Evolutionary conservation across 2,113 vertebrate species (phyloP), one percentile per base, ranked within the genome.

Genomic region (Antechinus stuartii): DNA sequence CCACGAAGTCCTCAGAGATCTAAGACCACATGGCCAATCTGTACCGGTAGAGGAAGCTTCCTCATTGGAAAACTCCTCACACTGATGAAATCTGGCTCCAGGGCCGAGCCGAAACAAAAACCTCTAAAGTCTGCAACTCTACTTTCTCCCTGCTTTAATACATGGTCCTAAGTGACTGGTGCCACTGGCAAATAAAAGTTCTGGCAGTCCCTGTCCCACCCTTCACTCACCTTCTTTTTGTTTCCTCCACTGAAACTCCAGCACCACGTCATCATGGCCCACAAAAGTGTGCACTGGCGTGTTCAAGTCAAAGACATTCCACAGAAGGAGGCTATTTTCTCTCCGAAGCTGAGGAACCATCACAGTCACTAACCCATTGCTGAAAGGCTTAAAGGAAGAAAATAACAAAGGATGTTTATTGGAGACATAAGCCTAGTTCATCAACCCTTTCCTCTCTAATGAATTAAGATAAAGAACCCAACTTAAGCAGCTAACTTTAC

Each of bases 281-380:
- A 99, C 99, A 0, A 99, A 99, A 95, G 99, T 99, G 89, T 99
- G 99, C 8, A 99, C 99, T 0, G 99, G 99, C 0, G 99, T 99
- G 98, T 99, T 99, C 96, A 99, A 98, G 96, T 99, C 99, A 68
- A 99, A 98, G 30, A 99, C 99, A 26, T 99, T 99, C 99, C 99
- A 99, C 30, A 99, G 98, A 2, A 99, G 98, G 8, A 99, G 99
- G 50, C 99, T 99, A 98, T 99, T 99, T 97, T 99, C 99, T 4
- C 99, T 98, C 23, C 99, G 98, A 50, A 99, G 99, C 94, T 99
- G 99, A 35, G 99, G 99, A 57, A 99, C 99, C 99, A 99, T 99
- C 94, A 99, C 99, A 0, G 99, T 99, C 96, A 99, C 99, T 97
- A 99, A 97, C 0, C 99, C 99, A 0, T 99, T 99, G 96, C 99